Evolutionary conservation across 2,888 invertebrate species (phyloP).

Genomic region (Chymomyza fuscimana): DNA sequence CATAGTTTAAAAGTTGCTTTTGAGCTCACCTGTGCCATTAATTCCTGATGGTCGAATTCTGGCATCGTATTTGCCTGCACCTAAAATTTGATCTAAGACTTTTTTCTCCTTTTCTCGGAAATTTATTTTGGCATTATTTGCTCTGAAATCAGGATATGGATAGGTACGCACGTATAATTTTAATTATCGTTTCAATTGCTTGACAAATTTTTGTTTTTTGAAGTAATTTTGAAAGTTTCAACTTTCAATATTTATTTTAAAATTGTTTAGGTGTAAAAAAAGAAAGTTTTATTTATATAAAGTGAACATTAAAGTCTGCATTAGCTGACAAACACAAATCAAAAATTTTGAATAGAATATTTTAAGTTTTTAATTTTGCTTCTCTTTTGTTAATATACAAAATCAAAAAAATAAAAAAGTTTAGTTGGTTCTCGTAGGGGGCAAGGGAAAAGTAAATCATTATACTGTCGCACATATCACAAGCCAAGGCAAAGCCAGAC

Average conservation of each 20-base stretch:
- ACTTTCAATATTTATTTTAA: constrained; percentile 14
- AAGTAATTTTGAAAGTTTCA: constrained; percentile 50
- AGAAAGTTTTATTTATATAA: constrained; percentile 53
- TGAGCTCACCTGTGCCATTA: constrained; percentile 92
- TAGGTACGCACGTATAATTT: constrained; percentile 78
- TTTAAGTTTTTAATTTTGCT: constrained; percentile 14
- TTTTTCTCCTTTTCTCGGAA: constrained; percentile 96
- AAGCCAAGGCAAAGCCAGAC: constrained; percentile 72
- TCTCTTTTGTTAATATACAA: not conserved
- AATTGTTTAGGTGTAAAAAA: constrained; percentile 41
- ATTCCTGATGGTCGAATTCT: constrained; percentile 95
- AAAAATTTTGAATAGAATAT: constrained; percentile 12
- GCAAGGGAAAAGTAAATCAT: constrained; percentile 41
- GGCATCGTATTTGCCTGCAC: constrained; percentile 94
- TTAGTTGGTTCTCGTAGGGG: constrained; percentile 7
- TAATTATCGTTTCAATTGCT: constrained; percentile 40
- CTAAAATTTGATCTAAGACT: constrained; percentile 95
- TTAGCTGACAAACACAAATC: constrained; percentile 29
- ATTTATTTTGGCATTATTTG: constrained; percentile 90
- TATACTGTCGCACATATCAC: constrained; percentile 77
- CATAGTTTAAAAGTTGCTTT: constrained; percentile 3
- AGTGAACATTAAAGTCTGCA: constrained; percentile 28
- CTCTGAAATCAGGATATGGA: constrained; percentile 82
- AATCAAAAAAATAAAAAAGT: not conserved
- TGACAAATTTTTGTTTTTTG: constrained; percentile 23